Conservation (phyloP, 1,140 invertebrate species). For the Liolophura sinensis region DNA sequence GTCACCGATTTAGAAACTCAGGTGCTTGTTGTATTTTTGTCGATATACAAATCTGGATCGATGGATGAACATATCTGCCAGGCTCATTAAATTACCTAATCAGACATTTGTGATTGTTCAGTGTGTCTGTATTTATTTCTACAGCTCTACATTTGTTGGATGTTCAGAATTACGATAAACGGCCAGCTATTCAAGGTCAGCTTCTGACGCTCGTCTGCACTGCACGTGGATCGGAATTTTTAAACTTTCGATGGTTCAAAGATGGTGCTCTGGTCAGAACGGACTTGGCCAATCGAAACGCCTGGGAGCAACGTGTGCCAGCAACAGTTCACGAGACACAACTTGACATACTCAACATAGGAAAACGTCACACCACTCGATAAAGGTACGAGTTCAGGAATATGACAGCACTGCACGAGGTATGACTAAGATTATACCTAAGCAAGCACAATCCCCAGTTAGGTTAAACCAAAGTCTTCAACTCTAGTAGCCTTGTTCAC, state of each 20-base stretch:
- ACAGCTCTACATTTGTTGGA: constrained; percentile 24
- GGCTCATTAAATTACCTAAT: too few species aligned
- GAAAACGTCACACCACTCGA: constrained; percentile 32
- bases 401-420: too few species aligned
- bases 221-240: constrained; percentile 22
- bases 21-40: too few species aligned
- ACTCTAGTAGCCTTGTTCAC: too few species aligned
- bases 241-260: constrained; percentile 36
- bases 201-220: constrained; percentile 30
- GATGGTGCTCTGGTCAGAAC: constrained; percentile 24
- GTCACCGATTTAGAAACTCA: too few species aligned
- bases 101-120: too few species aligned
- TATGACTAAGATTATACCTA: too few species aligned
- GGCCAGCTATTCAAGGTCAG: constrained; percentile 25
- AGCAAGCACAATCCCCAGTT: too few species aligned
- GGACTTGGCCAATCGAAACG: constrained; percentile 20
- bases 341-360: constrained; percentile 29
- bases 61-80: too few species aligned
- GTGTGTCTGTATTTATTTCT: not conserved
- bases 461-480: too few species aligned
- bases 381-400: constrained; percentile 17
- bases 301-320: constrained; percentile 27
- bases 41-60: too few species aligned
- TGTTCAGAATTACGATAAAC: constrained; percentile 21
- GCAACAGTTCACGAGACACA: constrained; percentile 22